A percentile compares a stretch with the other conserved stretches of the same genome.
phyloP scores from a whole-genome alignment of 2,113 vertebrate species.

The Pseudonaja textilis region DNA sequence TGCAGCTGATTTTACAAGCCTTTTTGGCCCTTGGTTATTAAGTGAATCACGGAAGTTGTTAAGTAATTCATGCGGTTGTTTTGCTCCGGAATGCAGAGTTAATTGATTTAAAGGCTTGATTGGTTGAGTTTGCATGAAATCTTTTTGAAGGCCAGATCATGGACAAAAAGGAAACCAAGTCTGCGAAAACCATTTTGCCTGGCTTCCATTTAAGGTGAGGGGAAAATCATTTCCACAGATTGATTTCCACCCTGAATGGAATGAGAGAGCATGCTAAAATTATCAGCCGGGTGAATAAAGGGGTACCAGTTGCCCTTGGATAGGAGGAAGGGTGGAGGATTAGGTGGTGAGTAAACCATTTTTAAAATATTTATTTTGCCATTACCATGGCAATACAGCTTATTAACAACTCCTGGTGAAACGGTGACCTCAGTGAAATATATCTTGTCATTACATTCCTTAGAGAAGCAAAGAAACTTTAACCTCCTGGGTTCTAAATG shows the following conservation, averaged over 20 bases:
- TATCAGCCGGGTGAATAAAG: constrained; percentile 44
- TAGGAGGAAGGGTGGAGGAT: constrained; percentile 17
- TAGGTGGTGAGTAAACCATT: constrained; percentile 30
- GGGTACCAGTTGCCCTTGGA: constrained; percentile 18
- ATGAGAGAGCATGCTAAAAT: constrained; percentile 54
- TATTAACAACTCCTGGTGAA: constrained; percentile 54
- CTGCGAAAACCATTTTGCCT: constrained; percentile 1
- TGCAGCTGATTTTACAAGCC: not conserved
- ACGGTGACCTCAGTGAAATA: constrained; percentile 33
- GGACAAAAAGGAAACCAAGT: constrained; percentile 49
- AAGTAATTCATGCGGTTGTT: not conserved
- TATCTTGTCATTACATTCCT: constrained; percentile 32
- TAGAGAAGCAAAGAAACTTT: constrained; percentile 51
- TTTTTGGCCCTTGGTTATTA: not conserved
- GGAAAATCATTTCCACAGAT: constrained; percentile 44
- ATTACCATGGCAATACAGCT: constrained; percentile 55
- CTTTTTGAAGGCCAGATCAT: constrained; percentile 16
- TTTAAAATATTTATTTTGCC: not conserved
- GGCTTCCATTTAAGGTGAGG: constrained; percentile 44
- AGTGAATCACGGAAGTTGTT: not conserved
- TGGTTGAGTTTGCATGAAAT: not conserved
- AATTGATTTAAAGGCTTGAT: constrained; percentile 29
- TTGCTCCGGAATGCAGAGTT: constrained; percentile 4
- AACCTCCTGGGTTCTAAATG: constrained; percentile 57
- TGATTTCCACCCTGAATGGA: constrained; percentile 55